phyloP scores from a whole-genome alignment of 2,888 invertebrate genomes.

The Amiota minor region DNA sequence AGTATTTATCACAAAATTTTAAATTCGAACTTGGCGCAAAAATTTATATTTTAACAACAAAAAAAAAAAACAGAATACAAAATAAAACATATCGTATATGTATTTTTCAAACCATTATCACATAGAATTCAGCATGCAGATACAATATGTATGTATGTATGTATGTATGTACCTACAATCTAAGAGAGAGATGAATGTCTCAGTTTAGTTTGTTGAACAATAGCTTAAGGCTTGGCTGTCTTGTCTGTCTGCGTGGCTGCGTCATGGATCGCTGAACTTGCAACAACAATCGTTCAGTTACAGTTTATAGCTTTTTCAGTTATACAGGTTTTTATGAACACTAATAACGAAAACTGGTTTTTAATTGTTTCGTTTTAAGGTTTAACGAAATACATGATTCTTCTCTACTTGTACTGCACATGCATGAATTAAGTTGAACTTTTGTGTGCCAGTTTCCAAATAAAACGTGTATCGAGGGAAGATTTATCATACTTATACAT shows the following conservation, averaged over 20 bases:
- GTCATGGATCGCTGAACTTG: conserved; percentile 58
- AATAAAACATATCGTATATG: too few species aligned
- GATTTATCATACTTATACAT: neutral
- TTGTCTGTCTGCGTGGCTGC: conserved; percentile 30
- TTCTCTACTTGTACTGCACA: conserved; percentile 36
- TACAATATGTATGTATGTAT: too few species aligned
- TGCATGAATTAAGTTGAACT: conserved; percentile 32
- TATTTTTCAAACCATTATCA: too few species aligned
- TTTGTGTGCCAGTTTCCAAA: conserved; percentile 17
- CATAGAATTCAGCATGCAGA: too few species aligned
- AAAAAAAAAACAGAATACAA: too few species aligned
- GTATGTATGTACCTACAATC: too few species aligned
- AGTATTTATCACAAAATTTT: too few species aligned
- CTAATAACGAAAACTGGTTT: conserved; percentile 54
- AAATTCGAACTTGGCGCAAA: too few species aligned
- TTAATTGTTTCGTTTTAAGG: conserved; percentile 50
- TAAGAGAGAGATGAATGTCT: too few species aligned
- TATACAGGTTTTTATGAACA: conserved; percentile 39
- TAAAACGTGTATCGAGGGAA: neutral
- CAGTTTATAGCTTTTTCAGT: conserved; percentile 45
- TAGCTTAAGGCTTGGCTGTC: too few species aligned
- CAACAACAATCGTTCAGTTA: conserved; percentile 1
- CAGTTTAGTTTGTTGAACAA: too few species aligned
- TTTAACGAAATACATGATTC: conserved; percentile 31
- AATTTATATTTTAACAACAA: too few species aligned